Base-by-base conservation (phyloP, 2,113 vertebrate genomes). In the Barnardius zonarius region DNA sequence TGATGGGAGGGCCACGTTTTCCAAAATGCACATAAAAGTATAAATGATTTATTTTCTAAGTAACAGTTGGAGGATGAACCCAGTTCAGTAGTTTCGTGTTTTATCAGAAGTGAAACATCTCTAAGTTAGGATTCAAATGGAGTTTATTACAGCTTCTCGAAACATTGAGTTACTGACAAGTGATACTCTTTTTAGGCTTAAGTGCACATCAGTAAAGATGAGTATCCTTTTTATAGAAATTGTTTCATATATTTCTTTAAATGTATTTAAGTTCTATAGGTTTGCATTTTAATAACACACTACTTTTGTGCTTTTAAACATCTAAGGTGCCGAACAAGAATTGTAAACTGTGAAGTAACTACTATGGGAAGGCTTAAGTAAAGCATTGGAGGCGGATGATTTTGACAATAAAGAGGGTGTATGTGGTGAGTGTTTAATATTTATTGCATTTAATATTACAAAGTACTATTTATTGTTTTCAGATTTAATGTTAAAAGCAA, bases 291-390 rank as follows among this genome's bases (percentile, higher is more conserved):
- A 97, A 97, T 95, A 96, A 94, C 68, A 63, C 43, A 7, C 90
- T 91, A 78, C 84, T 94, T 95, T 79, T 97, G 59, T 97, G 77
- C 94, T 95, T 96, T 97, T 95, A 92, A 91, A 94, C 83, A 96
- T 96, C 94, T 84, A 95, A 98, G 98, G 98, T 98, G 98, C 98
- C 96, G 86, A 97, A 96, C 92, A 97, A 97, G 96, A 98, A 96
- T 85, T 97, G 97, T 96, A 98, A 98, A 97, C 98, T 98, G 98
- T 98, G 98, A 98, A 98, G 98, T 96, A 98, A 98, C 98, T 97
- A 97, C 97, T 90, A 98, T 98, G 97, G 87, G 97, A 97, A 97
- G 97, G 96, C 97, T 98, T 97, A 98, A 98, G 96, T 97, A 95
- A 98, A 98, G 95, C 96, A 91, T 96, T 96, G 96, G 93, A 97